phyloP scores from a whole-genome alignment of 2,888 invertebrate genomes.

The Acrobasis repandana region DNA sequence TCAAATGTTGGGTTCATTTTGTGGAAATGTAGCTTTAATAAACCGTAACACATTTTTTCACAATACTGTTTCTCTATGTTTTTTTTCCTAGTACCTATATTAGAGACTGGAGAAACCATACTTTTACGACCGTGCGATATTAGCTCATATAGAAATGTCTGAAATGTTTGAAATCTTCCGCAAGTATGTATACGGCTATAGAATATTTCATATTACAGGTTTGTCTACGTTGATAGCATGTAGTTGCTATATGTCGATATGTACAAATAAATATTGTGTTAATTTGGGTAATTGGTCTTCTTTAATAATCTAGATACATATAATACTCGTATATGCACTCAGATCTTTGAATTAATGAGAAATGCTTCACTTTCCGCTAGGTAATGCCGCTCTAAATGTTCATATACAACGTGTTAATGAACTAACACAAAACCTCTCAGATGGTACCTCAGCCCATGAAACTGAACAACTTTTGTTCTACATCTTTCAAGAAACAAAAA shows the following conservation, averaged over 20 bases:
- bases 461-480: too few relatives aligned
- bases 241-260: neutral
- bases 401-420: too few relatives aligned
- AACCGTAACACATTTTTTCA: constrained; percentile 14
- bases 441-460: too few relatives aligned
- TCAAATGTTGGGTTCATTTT: constrained; percentile 2
- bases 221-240: neutral
- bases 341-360: too few relatives aligned
- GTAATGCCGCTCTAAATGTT: too few relatives aligned
- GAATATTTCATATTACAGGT: too few relatives aligned
- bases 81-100: constrained; percentile 2
- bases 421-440: too few relatives aligned
- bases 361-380: too few relatives aligned
- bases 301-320: too few relatives aligned
- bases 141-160: neutral
- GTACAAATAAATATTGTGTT: neutral
- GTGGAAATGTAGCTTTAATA: constrained; percentile 13
- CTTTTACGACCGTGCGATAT: constrained; percentile 7
- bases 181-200: neutral
- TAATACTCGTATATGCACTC: too few relatives aligned
- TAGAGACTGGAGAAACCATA: constrained; percentile 18
- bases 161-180: neutral
- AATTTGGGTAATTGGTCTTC: neutral
- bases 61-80: neutral
- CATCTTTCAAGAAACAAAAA: too few relatives aligned